These are phyloP conservation scores for Albula goreensis DNA, from an alignment of 2,113 vertebrate species.

Conservation along the genomic window DNA sequence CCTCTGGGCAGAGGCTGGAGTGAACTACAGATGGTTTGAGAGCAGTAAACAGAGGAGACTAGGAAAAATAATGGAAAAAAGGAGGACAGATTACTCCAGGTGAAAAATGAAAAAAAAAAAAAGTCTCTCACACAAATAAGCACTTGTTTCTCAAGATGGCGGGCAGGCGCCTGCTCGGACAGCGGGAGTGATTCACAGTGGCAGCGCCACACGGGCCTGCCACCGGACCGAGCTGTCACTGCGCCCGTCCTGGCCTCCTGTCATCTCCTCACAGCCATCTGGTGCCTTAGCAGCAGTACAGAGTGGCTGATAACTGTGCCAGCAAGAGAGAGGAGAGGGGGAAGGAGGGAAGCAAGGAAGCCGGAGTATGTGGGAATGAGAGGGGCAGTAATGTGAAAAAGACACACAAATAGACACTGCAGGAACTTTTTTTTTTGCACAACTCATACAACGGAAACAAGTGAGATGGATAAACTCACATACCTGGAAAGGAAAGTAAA, in stretches of 20 bases:
- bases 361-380: too few species aligned
- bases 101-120: not conserved
- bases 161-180: conserved; percentile 19
- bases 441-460: not conserved
- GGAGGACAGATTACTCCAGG: not conserved
- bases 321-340: not conserved
- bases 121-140: too few species aligned
- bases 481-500: not conserved
- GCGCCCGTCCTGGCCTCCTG: not conserved
- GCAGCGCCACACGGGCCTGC: not conserved
- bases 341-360: not conserved
- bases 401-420: not conserved
- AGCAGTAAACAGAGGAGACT: not conserved
- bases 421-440: not conserved
- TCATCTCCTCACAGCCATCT: conserved; percentile 24
- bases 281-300: conserved; percentile 21
- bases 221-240: not conserved
- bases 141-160: not conserved
- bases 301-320: conserved; percentile 16
- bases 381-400: not conserved
- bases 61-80: not conserved
- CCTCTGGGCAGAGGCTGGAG: not conserved
- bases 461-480: not conserved
- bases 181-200: not conserved
- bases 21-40: not conserved